Conservation (phyloP, 2,888 invertebrate genomes). For the Amphipoea oculea region DNA sequence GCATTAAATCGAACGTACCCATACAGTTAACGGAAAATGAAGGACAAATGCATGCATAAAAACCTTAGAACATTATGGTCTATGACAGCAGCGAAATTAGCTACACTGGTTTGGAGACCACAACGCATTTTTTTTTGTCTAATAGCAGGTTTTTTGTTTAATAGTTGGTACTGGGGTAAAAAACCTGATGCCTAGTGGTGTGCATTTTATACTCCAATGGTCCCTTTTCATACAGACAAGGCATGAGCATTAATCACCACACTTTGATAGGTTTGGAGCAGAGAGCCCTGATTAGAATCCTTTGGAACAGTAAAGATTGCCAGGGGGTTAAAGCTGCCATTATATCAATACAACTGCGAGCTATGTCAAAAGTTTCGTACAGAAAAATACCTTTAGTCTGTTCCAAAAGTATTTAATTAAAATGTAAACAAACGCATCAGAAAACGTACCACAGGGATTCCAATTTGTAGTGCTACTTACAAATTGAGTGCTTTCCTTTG, state of each 20-base stretch:
- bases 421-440: background rate
- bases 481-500: background rate
- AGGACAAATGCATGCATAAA: conserved; percentile 36
- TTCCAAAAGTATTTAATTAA: background rate
- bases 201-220: background rate
- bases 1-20: conserved; percentile 24
- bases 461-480: background rate
- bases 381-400: background rate
- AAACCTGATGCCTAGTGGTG: background rate
- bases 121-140: background rate
- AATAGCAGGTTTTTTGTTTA: too few species aligned
- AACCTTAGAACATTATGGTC: background rate
- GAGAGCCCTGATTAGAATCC: too few species aligned
- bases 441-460: background rate
- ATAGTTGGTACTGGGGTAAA: too few species aligned
- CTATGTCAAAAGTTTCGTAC: background rate
- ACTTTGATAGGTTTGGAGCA: background rate
- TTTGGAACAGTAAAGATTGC: background rate
- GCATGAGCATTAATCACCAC: background rate
- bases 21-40: conserved; percentile 42
- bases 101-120: background rate
- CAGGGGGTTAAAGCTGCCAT: too few species aligned
- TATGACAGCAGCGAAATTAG: background rate
- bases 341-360: background rate
- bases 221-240: background rate